Base-by-base conservation (phyloP, 2,113 vertebrate genomes). In the Tragelaphus imberbis region DNA sequence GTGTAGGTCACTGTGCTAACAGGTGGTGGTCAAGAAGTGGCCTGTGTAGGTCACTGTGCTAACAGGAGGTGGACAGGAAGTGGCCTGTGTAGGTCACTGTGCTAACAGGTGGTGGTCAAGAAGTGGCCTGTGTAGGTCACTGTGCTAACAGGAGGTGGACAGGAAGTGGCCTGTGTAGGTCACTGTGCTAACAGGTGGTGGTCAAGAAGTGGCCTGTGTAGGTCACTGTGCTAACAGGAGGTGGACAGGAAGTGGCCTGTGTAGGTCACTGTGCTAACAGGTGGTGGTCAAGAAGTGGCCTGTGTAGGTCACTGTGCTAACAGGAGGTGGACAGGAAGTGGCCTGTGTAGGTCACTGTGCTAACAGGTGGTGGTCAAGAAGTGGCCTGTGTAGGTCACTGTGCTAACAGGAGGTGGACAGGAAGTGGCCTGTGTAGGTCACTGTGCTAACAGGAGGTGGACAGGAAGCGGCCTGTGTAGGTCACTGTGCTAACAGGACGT, bases 131-230 rank as follows among this genome's bases (percentile, higher is more conserved):
- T 0, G 0, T 0, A 59, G 25, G 58, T 27, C 58, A 5, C 23
- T 59, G 58, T 11, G 25, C 27, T 63, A 0, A 63, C 13, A 33
- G 3, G 13, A 0, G 28, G 61, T 8, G 7, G 7, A 33, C 44
- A 47, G 44, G 44, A 47, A 47, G 44, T 47, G 6, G 44, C 1
- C 6, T 6, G 4, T 1, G 1, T 3, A 59, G 25, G 58, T 59
- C 58, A 3, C 11, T 27, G 25, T 13, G 27, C 14, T 65, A 3
- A 65, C 61, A 65, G 3, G 30, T 0, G 3, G 63, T 33, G 15
- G 7, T 4, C 30, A 12, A 17, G 58, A 59, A 59, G 10, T 59
- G 25, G 4, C 4, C 25, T 5, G 4, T 0, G 0, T 0, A 28
- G 27, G 59, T 28, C 59, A 3, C 59, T 61, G 59, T 61, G 27